Base-by-base conservation (phyloP, 2,888 invertebrate species). In the Polydrusus tereticollis region DNA sequence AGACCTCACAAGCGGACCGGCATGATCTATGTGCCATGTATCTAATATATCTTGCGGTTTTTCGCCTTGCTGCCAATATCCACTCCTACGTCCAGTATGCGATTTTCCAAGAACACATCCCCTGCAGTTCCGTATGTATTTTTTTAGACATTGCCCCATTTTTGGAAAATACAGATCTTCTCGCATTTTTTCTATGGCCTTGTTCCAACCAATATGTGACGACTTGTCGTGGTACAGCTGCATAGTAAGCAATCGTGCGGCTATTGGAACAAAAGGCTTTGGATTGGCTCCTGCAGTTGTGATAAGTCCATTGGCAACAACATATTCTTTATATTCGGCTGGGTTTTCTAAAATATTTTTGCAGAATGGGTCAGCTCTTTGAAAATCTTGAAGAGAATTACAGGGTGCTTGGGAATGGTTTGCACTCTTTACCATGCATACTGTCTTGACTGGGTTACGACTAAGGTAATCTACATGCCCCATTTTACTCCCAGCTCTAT, bases 21-120 rank as follows among this genome's bases (percentile, higher is more conserved):
- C 78, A 47, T 78, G 77, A 41, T 77, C 78, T 36, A 78, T 77
- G 52, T 78, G 76, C 76, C 75, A 78, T 6, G 73, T 64, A 5
- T 78, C 62, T 18, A 78, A 41, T 21, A 66, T 71, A 33, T 73
- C 70, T n/a, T 55, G 26, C 10, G 77, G 68, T 60, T 77, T 75
- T 29, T 77, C 62, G 6, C 77, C 76, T 21, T 68, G 23, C 69
- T 75, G 75, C 68, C 72, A 76, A 14, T 67, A 12, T 23, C 76
- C 75, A 50, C 38, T 10, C 36, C 70, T 66, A 26, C 52, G 72
- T 8, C 77, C 77, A 20, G 77, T 79, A 65, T 77, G 77, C n/a
- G 75, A 77, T 72, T 79, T 78, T 58, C 65, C 69, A 26, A 26
- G 26, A 7, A 26, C 26, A 50, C 72, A 74, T 1, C 68, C 62